Percentiles rank a stretch among this genome's conserved stretches.
Conservation (phyloP, 2,888 invertebrate species). For the Lycophotia porphyrea region DNA sequence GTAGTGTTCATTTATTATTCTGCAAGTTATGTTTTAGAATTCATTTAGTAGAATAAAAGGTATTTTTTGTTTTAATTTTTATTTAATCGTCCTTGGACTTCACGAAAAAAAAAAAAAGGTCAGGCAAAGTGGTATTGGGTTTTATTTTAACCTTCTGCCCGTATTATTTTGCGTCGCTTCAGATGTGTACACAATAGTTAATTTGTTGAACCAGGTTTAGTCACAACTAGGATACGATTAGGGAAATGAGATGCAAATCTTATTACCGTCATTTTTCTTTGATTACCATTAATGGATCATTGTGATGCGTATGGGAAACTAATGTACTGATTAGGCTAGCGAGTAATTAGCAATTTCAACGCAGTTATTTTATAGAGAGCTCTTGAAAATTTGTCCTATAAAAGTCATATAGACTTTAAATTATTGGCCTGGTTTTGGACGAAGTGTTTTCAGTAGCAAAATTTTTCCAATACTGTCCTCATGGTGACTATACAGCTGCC, state of each 20-base stretch:
- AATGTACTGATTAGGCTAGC: neutral
- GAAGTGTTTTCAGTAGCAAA: neutral
- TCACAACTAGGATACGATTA: conserved; percentile 46
- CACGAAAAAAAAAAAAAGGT: no score
- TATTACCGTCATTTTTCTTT: conserved; percentile 38
- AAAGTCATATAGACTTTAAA: neutral
- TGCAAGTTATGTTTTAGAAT: no score
- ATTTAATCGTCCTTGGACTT: no score
- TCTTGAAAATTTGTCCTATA: neutral
- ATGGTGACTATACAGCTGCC: no score
- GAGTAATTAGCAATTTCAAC: neutral
- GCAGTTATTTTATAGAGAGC: neutral
- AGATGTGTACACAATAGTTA: conserved; percentile 8
- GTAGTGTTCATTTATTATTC: no score
- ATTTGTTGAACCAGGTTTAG: conserved; percentile 23
- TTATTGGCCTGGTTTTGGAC: neutral
- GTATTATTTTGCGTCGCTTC: neutral
- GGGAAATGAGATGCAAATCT: conserved; percentile 34
- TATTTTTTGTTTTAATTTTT: no score
- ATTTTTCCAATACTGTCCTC: no score
- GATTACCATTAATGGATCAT: conserved; percentile 27
- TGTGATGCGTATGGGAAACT: conserved; percentile 8
- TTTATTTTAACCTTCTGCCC: conserved; percentile 37
- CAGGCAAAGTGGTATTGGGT: no score
- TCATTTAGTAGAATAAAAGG: no score